These are phyloP conservation scores for Anthoptus insignis DNA, from an alignment of 2,888 invertebrate genomes.

Conservation along the genomic window DNA sequence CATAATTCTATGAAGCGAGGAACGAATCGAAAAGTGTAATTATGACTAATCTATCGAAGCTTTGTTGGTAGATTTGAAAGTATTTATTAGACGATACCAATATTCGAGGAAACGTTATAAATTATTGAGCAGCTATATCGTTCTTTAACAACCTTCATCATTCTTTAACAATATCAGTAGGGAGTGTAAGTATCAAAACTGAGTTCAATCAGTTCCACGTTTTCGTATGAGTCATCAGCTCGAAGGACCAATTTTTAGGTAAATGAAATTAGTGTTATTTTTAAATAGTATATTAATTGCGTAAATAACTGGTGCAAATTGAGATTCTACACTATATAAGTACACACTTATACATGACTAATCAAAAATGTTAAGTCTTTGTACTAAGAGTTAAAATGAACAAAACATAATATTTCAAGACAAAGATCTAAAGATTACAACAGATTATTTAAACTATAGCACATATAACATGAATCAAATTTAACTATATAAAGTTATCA, in stretches of 20 bases:
- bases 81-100: constrained; percentile 8
- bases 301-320: constrained; percentile 65
- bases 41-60: constrained; percentile 49
- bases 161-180: not conserved
- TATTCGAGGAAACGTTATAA: constrained; percentile 16
- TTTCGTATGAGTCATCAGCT: constrained; percentile 22
- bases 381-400: constrained; percentile 19
- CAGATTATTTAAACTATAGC: constrained; percentile 26
- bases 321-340: constrained; percentile 63
- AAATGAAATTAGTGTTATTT: constrained; percentile 50
- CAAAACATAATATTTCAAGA: constrained; percentile 19
- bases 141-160: not conserved
- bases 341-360: constrained; percentile 36
- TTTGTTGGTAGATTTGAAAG: constrained; percentile 24
- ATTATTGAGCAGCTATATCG: not conserved
- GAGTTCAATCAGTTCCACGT: not conserved
- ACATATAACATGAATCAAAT: constrained; percentile 24
- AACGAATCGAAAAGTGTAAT: constrained; percentile 55
- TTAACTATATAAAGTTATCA: constrained; percentile 8
- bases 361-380: constrained; percentile 26
- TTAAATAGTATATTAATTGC: constrained; percentile 55
- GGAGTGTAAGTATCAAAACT: not conserved
- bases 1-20: constrained; percentile 57
- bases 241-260: constrained; percentile 42
- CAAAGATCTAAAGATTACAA: constrained; percentile 10